These are phyloP conservation scores for Drymodes brunneopygia DNA, from an alignment of 2,113 vertebrate species.

Conservation along the genomic window DNA sequence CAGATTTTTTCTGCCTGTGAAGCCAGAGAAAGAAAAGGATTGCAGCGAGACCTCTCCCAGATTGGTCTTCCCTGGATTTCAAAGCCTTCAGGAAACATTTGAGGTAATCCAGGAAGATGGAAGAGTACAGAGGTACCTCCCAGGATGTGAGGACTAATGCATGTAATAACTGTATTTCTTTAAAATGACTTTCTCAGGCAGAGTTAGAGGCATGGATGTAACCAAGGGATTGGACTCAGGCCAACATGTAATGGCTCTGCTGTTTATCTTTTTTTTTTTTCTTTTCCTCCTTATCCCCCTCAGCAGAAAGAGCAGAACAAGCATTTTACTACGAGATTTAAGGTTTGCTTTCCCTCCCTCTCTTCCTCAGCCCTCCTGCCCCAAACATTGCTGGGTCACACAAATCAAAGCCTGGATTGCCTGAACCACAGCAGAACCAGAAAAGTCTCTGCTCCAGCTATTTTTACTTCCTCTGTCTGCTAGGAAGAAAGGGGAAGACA, in stretches of 20 bases:
- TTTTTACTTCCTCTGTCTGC: conserved; percentile 7
- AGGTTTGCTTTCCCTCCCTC: neutral
- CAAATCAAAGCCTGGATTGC: conserved; percentile 10
- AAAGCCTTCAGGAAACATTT: conserved; percentile 61
- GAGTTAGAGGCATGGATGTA: conserved; percentile 28
- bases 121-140: conserved; percentile 23
- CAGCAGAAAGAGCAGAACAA: conserved; percentile 48
- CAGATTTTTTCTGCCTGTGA: neutral
- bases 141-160: conserved; percentile 31
- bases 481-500: neutral
- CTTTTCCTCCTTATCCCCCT: neutral
- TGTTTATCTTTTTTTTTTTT: neutral
- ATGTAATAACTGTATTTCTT: conserved; percentile 50
- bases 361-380: neutral
- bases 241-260: neutral
- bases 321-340: conserved; percentile 32
- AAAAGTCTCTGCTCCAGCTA: neutral
- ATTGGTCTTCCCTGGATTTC: conserved; percentile 47
- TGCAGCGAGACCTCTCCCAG: conserved; percentile 2
- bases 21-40: conserved; percentile 11
- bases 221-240: neutral
- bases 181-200: conserved; percentile 31
- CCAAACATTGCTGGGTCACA: neutral
- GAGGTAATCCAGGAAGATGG: conserved; percentile 24
- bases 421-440: neutral